phyloP scores from a whole-genome alignment of 2,888 invertebrate species.

The Anorthoa munda region DNA sequence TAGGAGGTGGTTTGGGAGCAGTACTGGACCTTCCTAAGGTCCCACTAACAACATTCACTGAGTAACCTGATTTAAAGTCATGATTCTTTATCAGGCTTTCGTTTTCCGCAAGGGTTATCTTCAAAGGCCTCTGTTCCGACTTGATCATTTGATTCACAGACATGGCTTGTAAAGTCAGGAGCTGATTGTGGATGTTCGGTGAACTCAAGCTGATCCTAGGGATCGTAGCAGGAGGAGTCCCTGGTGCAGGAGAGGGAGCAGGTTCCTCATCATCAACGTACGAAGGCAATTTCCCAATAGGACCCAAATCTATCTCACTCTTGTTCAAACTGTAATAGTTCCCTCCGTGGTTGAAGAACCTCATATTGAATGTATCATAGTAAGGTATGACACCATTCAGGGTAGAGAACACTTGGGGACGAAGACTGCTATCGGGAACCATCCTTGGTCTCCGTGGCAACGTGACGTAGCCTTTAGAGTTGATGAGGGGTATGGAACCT shows the following conservation, averaged over 20 bases:
- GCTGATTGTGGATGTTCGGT: slow-evolving; percentile 88
- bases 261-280: slow-evolving; percentile 89
- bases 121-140: slow-evolving; percentile 81
- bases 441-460: slow-evolving; percentile 95
- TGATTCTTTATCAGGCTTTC: slow-evolving; percentile 79
- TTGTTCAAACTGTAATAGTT: slow-evolving; percentile 95
- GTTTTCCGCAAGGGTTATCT: slow-evolving; percentile 82
- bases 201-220: slow-evolving; percentile 89
- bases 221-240: slow-evolving; percentile 87
- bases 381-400: slow-evolving; percentile 89
- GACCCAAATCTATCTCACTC: slow-evolving; percentile 91
- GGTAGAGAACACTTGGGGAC: slow-evolving; percentile 84
- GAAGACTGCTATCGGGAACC: slow-evolving; percentile 87
- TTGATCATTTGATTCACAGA: slow-evolving; percentile 76
- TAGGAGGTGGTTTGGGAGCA: slow-evolving; percentile 95
- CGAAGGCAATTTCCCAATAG: slow-evolving; percentile 88
- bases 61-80: slow-evolving; percentile 80
- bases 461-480: slow-evolving; percentile 95
- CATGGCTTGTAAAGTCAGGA: slow-evolving; percentile 86
- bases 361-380: slow-evolving; percentile 95
- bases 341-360: slow-evolving; percentile 96
- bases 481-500: slow-evolving; percentile 90
- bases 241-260: slow-evolving; percentile 89
- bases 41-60: slow-evolving; percentile 81
- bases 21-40: slow-evolving; percentile 87